Evolutionary conservation across 2,797 vertebrate species (phyloP).

Genomic region (Gallirallus australis): DNA sequence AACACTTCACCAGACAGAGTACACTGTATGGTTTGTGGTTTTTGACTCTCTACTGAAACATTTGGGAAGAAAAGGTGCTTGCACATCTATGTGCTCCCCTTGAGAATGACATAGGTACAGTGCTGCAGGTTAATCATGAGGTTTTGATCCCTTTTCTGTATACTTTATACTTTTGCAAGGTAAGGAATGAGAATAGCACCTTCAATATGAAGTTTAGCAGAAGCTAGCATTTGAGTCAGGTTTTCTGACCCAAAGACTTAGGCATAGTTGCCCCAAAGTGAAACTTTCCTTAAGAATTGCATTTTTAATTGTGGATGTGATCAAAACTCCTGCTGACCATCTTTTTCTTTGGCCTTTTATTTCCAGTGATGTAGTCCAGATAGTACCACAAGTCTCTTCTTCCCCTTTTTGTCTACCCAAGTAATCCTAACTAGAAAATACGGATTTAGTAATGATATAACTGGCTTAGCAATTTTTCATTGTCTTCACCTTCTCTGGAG

Average conservation of each 20-base stretch:
- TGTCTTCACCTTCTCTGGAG: background rate
- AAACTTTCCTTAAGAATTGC: background rate
- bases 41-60: background rate
- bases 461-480: background rate
- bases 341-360: background rate
- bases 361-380: background rate
- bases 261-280: background rate
- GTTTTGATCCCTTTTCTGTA: background rate
- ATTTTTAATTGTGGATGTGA: background rate
- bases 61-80: background rate
- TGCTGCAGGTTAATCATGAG: background rate
- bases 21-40: background rate
- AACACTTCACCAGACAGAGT: background rate
- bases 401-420: background rate
- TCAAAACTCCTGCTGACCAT: background rate
- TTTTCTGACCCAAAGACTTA: background rate
- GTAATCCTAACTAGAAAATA: background rate
- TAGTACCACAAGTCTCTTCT: rapidly evolving
- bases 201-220: background rate
- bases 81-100: background rate
- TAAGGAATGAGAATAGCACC: background rate
- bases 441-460: background rate
- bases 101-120: background rate
- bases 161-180: background rate
- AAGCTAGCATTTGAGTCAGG: background rate